phyloP scores from a whole-genome alignment of 2,797 vertebrate species.

The Pseudocheirus occidentalis region DNA sequence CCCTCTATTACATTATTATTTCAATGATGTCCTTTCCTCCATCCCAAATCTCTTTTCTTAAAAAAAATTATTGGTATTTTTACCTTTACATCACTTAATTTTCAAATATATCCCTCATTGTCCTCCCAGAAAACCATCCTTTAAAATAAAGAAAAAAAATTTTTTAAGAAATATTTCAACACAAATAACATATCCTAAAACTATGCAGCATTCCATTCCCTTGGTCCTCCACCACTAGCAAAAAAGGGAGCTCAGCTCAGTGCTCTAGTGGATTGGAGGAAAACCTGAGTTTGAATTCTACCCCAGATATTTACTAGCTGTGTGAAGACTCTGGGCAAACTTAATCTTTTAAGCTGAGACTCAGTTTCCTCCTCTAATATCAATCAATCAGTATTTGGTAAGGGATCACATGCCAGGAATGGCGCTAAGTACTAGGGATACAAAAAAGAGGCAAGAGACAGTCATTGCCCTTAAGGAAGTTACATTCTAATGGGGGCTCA shows the following conservation, averaged over 20 bases:
- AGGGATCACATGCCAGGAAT: background rate
- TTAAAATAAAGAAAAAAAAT: too few species aligned
- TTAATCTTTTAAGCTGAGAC: background rate
- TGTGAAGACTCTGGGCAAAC: background rate
- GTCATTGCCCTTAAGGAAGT: background rate
- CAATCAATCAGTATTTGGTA: background rate
- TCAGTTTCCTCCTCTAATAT: background rate
- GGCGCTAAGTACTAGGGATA: background rate
- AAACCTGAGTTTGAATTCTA: background rate
- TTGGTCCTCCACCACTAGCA: background rate
- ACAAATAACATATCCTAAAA: too few species aligned
- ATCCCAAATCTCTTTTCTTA: background rate
- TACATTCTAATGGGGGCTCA: background rate
- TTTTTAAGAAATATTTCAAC: too few species aligned
- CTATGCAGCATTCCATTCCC: background rate
- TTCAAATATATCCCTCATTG: too few species aligned
- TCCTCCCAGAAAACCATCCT: too few species aligned
- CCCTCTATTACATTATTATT: background rate
- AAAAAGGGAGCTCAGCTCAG: background rate
- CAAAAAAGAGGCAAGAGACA: background rate
- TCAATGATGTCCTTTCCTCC: background rate
- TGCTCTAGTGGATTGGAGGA: background rate
- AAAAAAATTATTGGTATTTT: background rate
- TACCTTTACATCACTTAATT: too few species aligned
- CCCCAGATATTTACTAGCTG: background rate